These are phyloP conservation scores for Lordiphosa andalusiaca DNA, from an alignment of 2,888 invertebrate species.

Conservation along the genomic window DNA sequence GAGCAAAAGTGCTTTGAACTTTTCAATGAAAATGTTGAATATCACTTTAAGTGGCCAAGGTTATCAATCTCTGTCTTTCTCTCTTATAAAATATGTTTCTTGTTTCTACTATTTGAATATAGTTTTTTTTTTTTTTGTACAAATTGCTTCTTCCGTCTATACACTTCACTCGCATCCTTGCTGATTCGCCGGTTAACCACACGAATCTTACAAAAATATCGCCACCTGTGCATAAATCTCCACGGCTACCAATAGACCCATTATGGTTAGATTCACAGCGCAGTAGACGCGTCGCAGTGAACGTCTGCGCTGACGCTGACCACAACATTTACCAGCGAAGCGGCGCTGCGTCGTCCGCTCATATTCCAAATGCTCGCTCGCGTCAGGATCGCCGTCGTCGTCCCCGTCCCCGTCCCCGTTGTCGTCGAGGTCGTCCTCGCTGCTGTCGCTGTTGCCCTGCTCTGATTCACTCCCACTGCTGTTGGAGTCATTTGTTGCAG, in stretches of 20 bases:
- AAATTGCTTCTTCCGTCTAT: background rate
- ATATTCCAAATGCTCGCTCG: conserved; percentile 44
- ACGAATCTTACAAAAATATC: conserved; percentile 70
- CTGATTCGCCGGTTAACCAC: background rate
- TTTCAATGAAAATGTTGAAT: no score
- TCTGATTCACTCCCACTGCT: conserved; percentile 15
- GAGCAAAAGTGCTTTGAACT: no score
- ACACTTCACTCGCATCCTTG: background rate
- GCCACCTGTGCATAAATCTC: conserved; percentile 80
- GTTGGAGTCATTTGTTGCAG: conserved; percentile 54
- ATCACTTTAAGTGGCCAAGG: no score
- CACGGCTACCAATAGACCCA: conserved; percentile 77
- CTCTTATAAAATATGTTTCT: no score
- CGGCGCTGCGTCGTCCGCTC: conserved; percentile 24
- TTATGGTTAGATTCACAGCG: conserved; percentile 77
- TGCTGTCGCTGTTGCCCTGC: conserved; percentile 15
- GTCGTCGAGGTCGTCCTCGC: conserved; percentile 13
- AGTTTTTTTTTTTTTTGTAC: background rate
- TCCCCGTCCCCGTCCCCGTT: conserved; percentile 16
- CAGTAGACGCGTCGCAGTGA: conserved; percentile 78
- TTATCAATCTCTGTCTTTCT: no score
- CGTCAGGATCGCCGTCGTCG: conserved; percentile 29
- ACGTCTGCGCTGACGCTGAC: conserved; percentile 75
- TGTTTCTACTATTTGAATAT: background rate
- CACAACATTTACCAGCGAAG: conserved; percentile 69